These are phyloP conservation scores for Heliconius sara DNA, from an alignment of 2,888 invertebrate species.

Conservation along the genomic window DNA sequence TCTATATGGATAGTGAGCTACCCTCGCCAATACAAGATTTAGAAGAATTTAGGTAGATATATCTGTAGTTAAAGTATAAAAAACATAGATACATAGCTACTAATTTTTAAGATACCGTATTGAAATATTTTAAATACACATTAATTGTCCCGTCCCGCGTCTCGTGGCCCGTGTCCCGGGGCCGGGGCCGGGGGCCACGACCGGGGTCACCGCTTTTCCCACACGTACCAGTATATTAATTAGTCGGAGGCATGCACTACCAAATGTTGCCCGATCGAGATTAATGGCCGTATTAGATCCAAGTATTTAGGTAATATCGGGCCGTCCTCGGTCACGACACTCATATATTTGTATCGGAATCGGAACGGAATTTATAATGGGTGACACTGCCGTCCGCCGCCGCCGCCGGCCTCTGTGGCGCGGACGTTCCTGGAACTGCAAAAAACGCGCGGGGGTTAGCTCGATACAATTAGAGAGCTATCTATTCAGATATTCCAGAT, in stretches of 20 bases:
- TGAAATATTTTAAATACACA: constrained; percentile 41
- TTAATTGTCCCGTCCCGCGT: constrained; percentile 6
- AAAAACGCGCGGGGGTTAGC: constrained; percentile 51
- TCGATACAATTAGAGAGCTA: constrained; percentile 68
- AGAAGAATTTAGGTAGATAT: no score
- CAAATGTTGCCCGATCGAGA: constrained; percentile 45
- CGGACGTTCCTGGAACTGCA: constrained; percentile 53
- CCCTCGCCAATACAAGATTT: no score
- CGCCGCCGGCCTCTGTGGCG: constrained; percentile 25
- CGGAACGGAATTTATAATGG: constrained; percentile 49
- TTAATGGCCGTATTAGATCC: constrained; percentile 49
- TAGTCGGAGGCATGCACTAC: constrained; percentile 45
- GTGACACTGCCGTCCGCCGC: constrained; percentile 21
- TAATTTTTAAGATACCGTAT: constrained; percentile 35
- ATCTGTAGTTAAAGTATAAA: not conserved
- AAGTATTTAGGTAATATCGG: constrained; percentile 49
- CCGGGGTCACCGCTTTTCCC: constrained; percentile 42
- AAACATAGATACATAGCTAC: constrained; percentile 15
- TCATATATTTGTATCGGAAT: constrained; percentile 49
- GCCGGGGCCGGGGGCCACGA: not conserved
- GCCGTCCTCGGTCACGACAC: constrained; percentile 42
- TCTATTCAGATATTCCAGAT: constrained; percentile 72
- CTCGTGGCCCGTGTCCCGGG: not conserved
- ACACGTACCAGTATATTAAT: constrained; percentile 46
- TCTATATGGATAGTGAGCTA: no score